Percentiles rank a stretch among this genome's conserved stretches.
phyloP scores from a whole-genome alignment of 2,888 invertebrate species.

The Amphipyra tragopoginis region DNA sequence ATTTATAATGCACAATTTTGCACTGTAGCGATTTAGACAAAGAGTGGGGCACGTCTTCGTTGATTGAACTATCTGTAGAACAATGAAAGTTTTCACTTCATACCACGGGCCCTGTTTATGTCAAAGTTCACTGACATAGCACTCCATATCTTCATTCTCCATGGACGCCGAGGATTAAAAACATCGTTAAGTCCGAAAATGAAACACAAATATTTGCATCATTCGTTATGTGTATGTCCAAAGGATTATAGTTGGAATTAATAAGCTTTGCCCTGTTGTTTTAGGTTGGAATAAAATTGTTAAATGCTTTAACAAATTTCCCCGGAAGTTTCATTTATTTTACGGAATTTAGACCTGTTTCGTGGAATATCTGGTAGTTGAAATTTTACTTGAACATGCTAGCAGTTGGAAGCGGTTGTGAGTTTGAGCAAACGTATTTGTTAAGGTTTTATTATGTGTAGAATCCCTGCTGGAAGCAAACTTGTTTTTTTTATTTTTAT shows the following conservation, averaged over 20 bases:
- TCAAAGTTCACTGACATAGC: neutral
- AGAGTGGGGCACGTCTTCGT: too few relatives aligned
- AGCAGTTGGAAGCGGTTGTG: neutral
- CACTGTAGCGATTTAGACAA: too few relatives aligned
- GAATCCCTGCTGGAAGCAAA: too few relatives aligned
- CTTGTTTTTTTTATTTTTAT: too few relatives aligned
- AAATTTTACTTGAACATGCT: neutral
- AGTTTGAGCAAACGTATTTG: too few relatives aligned
- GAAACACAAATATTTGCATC: constrained; percentile 82
- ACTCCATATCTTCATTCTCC: constrained; percentile 24
- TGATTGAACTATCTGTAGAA: too few relatives aligned
- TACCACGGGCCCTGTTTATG: too few relatives aligned
- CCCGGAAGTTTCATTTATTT: constrained; percentile 13
- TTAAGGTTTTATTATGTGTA: too few relatives aligned
- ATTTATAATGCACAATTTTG: too few relatives aligned
- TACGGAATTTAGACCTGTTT: constrained; percentile 5
- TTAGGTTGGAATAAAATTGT: constrained; percentile 48
- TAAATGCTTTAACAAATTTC: constrained; percentile 19
- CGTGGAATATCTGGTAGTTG: neutral
- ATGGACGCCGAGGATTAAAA: constrained; percentile 75
- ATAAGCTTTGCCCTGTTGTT: constrained; percentile 59
- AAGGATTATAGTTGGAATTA: constrained; percentile 71
- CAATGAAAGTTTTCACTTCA: too few relatives aligned
- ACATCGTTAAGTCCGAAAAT: constrained; percentile 81
- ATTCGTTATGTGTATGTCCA: constrained; percentile 59